phyloP scores from a whole-genome alignment of 2,113 vertebrate species.

The Myrmophylax atrothorax region DNA sequence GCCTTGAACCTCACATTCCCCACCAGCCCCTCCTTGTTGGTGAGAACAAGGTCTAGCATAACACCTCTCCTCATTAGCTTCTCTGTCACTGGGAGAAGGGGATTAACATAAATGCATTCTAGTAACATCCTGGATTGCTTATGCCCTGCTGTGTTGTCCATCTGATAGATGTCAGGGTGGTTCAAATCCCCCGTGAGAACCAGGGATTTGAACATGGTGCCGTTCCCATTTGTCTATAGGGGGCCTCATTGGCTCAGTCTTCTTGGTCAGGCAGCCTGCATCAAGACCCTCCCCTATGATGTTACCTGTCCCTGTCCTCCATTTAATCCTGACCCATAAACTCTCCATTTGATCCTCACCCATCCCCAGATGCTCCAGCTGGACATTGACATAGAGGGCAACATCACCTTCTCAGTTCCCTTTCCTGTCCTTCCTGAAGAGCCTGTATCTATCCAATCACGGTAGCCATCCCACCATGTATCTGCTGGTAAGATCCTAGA shows the following conservation, averaged over 20 bases:
- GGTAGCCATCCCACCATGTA: fast-evolving
- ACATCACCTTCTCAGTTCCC: not conserved
- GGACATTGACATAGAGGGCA: not conserved
- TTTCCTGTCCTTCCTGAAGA: not conserved
- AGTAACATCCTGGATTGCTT: not conserved
- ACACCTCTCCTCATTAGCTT: fast-evolving
- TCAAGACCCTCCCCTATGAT: not conserved
- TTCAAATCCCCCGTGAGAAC: not conserved
- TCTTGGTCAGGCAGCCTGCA: not conserved
- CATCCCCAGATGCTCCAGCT: not conserved
- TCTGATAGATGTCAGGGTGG: too few species aligned
- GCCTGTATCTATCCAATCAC: not conserved
- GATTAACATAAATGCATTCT: not conserved
- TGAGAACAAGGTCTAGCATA: not conserved
- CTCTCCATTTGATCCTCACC: not conserved
- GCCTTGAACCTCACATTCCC: not conserved
- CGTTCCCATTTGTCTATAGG: not conserved
- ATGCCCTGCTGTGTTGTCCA: not conserved
- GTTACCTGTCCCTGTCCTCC: not conserved
- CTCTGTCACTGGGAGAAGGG: not conserved
- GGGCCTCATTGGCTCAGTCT: not conserved
- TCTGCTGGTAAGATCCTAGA: not conserved
- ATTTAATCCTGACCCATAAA: not conserved
- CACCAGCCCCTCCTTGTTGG: not conserved
- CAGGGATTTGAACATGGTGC: fast-evolving